Conservation (phyloP, 2,888 invertebrate species). For the Megalurothrips usitatus region DNA sequence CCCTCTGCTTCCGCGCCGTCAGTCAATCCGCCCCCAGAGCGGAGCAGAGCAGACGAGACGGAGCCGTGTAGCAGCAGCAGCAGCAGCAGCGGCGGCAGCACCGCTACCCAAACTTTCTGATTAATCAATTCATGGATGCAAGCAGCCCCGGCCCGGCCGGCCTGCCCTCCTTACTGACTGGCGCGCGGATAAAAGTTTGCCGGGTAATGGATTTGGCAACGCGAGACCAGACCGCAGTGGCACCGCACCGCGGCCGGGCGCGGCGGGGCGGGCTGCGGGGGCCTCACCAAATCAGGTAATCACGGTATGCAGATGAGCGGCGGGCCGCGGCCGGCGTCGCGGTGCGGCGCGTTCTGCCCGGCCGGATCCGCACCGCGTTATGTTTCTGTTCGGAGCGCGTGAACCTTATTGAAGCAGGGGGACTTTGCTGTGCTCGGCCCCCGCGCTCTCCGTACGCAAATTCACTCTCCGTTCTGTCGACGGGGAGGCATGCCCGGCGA, state of each 20-base stretch:
- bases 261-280: background rate
- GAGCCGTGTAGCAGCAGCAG: background rate
- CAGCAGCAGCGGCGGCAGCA: background rate
- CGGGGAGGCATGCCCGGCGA: too few species aligned
- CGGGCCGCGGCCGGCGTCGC: background rate
- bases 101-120: background rate
- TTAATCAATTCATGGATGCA: conserved; percentile 25
- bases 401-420: too few species aligned
- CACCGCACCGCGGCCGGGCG: too few species aligned
- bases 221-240: too few species aligned
- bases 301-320: background rate
- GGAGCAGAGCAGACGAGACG: background rate
- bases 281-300: conserved; percentile 1
- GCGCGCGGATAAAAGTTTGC: background rate
- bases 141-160: background rate
- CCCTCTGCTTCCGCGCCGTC: too few species aligned
- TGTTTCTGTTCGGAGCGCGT: too few species aligned
- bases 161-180: background rate
- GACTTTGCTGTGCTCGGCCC: background rate
- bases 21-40: too few species aligned
- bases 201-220: background rate
- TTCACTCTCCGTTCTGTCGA: too few species aligned
- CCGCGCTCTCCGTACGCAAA: too few species aligned
- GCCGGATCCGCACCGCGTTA: too few species aligned
- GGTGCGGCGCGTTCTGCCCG: too few species aligned